Base-by-base conservation (phyloP, 53 echinoderm and acorn worm species). In the Mesocentrotus franciscanus region DNA sequence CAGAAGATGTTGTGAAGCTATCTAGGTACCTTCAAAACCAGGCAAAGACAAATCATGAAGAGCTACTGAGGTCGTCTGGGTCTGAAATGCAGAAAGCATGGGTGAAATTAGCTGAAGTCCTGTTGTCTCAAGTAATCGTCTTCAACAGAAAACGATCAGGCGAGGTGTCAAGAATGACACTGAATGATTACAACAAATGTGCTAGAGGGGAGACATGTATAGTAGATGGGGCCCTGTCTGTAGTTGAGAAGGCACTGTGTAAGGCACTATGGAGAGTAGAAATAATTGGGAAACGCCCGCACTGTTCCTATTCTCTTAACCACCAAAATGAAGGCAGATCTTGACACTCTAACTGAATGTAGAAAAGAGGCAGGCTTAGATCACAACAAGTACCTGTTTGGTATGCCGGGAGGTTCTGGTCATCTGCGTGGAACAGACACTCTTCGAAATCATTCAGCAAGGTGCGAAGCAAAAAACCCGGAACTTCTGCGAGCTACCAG, bases 71-170 rank as follows among this genome's bases (percentile, higher is more conserved):
- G 83, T 39, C 39, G 71, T 93, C 20, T 89, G 90, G 89, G 94
- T 81, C 36, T 90, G 96, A 90, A 58, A 61, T 27, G 30, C 94
- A 85, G 96, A 91, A 66, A 87, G 94, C 18, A 55, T 98, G 98
- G 98, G 91, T 60, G 94, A 60, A 90, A 72, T 95, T 98, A 70
- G 95, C 96, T 36, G 95, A 97, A 96, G 95, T 58, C 26, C 87
- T 94, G 26, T 89, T 97, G 2, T 61, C 84, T 22, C 95, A 96
- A 83, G 87, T 98, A 49, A 91, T 97, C 10, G 95, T 98, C 2
- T 98, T 98, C 96, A 98, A 98, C 62, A 33, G 96, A 66, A 96
- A 96, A 78, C 36, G 98, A 20, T 96, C 96, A 27, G 98, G 97
- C 11, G 98, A 98, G 61, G 96, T 98, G 27, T 96, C 98, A 60